Base-by-base conservation (phyloP, 2,113 vertebrate genomes). In the Centropus unirufus region DNA sequence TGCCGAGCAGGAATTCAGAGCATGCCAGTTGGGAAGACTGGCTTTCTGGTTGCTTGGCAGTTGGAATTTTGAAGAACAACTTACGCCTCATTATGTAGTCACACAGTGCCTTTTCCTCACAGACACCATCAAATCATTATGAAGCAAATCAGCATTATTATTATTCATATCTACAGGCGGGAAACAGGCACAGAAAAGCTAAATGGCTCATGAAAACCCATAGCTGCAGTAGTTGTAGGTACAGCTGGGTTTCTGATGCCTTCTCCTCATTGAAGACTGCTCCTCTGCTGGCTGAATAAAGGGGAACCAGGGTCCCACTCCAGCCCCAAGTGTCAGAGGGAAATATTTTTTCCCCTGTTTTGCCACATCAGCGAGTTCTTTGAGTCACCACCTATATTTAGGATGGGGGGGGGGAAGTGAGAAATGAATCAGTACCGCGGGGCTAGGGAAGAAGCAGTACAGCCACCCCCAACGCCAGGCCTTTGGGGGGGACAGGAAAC, bases 371-470 rank as follows among this genome's bases (percentile, higher is more conserved):
- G 98, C 97, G 18, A 73, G 97, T 97, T 95, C 89, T 93, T 94
- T 96, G 95, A 96, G 74, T 94, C 89, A 92, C 74, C 52, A 52
- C 87, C 94, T 96, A 97, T 97, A 98, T 98, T 96, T 95, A 97
- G 91, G 96, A 95, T 76, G 82, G 95, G 94, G 80, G 94, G 80
- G 36, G 97, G 97, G 98, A 98, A 98, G 98, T 97, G 97, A 97
- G 96, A 95, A 94, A 97, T 97, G 97, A 97, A 96, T 96, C 95
- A 97, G 85, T 58, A 81, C 39, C 5, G 36, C 0, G 3, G 44
- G 83, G 73, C 23, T 87, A 26, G 90, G 73, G 94, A 70, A 95
- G 95, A 83, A 97, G 84, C 14, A 4, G 92, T 81, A 34, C 73
- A 11, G 73, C 94, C 69, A 27, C 95, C 82, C 90, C 80, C 61